Evolutionary conservation across 2,113 vertebrate genomes (phyloP).

Genomic region (Tachuris rubrigastra): DNA sequence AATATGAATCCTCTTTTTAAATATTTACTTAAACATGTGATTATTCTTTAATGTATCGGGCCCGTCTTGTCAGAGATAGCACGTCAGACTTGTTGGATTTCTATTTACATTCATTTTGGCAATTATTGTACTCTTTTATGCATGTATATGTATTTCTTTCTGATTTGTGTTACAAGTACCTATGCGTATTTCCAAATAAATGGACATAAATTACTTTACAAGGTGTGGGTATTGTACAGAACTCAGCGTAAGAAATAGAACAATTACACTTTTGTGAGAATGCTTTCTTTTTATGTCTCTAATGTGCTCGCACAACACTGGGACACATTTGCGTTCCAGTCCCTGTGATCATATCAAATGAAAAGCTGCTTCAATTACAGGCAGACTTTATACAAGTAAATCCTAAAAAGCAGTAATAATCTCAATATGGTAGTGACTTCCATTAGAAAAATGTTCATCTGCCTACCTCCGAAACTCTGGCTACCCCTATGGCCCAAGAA

Average conservation of each 20-base stretch:
- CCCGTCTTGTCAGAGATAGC: not conserved
- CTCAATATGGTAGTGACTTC: not conserved
- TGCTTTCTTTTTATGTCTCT: not conserved
- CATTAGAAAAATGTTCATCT: not conserved
- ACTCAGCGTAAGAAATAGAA: not conserved
- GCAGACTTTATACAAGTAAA: not conserved
- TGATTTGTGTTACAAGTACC: not conserved
- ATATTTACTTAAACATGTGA: not conserved
- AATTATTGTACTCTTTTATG: not conserved
- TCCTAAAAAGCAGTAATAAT: not conserved
- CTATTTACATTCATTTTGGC: not conserved
- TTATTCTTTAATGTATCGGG: not conserved
- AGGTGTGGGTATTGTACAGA: not conserved
- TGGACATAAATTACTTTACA: not conserved
- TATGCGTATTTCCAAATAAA: not conserved
- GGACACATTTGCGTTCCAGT: not conserved
- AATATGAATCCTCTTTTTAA: not conserved
- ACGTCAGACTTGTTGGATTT: not conserved
- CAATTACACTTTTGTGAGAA: not conserved
- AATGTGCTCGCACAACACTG: not conserved
- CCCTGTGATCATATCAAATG: not conserved
- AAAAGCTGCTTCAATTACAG: not conserved
- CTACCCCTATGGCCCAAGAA: not conserved
- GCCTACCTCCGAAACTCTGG: not conserved
- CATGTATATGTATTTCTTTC: not conserved